Evolutionary conservation across 2,888 invertebrate species (phyloP), one percentile per base, ranked within the genome.

Genomic region (Agapetus fuscipes): DNA sequence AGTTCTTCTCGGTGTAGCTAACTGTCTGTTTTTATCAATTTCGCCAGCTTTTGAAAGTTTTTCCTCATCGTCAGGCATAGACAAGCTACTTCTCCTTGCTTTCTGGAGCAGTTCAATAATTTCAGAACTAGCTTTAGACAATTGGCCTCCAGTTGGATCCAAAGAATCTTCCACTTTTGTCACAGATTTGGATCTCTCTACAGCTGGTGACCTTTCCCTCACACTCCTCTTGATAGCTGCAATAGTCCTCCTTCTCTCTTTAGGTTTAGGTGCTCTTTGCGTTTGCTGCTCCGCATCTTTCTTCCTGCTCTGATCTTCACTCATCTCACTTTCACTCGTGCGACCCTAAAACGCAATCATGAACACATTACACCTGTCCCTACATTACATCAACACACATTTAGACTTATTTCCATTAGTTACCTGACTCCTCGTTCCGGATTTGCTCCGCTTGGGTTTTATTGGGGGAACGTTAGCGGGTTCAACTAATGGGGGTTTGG

Each of bases 281-380:
- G 25, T 60, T 62, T 33, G 66, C 25, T 24, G 60, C 62, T 32
- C 65, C 20, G 37, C 34, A 29, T 29, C 25, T 30, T 34, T 45
- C 55, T 53, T 58, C 68, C 36, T 68, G 64, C 51, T 57, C 64
- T 30, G 65, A 55, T 69, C 70, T 53, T 69, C 70, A 61, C 70
- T 71, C 70, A 70, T 68, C 56, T 71, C 70, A 65, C 70, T 71
- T 57, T 71, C 70, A 68, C 70, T 71, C 61, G 68, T 71, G 55
- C 67, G 68, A 60, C 57, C 68, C 70, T 71, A 45, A 48, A 48
- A 45, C 38, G 31, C 30, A 16, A 32, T 15, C 41, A 30, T 16
- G 26, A 30, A 28, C 33, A 46, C 17, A 27, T 28, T 35, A 41
- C 28, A 28, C 16, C 33, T 17, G 30, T 27, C 27, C 37, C 30